These are phyloP conservation scores for Dorcus hopei DNA, from an alignment of 2,888 invertebrate genomes.

Conservation along the genomic window DNA sequence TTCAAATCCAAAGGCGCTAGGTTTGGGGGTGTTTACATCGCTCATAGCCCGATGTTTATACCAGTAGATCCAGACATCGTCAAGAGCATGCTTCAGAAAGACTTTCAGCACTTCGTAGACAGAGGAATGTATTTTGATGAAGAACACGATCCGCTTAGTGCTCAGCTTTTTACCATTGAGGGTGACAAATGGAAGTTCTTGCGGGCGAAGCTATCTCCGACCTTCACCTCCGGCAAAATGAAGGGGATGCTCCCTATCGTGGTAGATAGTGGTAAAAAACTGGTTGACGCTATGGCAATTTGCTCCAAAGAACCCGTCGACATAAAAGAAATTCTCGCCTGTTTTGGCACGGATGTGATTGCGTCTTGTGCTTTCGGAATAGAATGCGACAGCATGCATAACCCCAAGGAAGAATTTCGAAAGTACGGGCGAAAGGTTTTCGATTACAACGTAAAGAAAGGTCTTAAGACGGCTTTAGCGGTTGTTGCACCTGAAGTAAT, in stretches of 20 bases:
- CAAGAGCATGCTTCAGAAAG: conserved; percentile 52
- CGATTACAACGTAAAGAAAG: too few species aligned
- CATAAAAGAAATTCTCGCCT: conserved; percentile 4
- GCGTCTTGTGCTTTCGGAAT: conserved; percentile 5
- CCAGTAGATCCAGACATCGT: conserved; percentile 27
- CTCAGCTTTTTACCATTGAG: conserved; percentile 54
- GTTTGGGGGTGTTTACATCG: conserved; percentile 26
- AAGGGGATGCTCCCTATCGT: conserved; percentile 4
- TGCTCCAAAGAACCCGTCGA: not conserved
- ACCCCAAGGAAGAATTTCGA: conserved; percentile 3
- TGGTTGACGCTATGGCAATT: not conserved
- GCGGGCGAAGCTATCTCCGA: conserved; percentile 20
- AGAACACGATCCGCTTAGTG: conserved; percentile 55
- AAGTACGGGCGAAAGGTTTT: not conserved
- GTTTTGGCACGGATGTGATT: conserved; percentile 4
- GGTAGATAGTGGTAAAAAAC: not conserved
- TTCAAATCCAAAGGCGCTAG: too few species aligned
- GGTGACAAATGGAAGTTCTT: conserved; percentile 56
- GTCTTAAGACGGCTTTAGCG: too few species aligned
- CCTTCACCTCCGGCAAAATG: conserved; percentile 23
- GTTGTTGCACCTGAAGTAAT: conserved; percentile 20
- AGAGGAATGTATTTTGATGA: conserved; percentile 58
- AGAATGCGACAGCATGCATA: conserved; percentile 1
- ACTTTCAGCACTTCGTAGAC: conserved; percentile 59
- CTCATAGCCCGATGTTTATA: conserved; percentile 20